These are phyloP conservation scores for Pteropus alecto DNA, from an alignment of 2,113 vertebrate genomes.

Conservation along the genomic window DNA sequence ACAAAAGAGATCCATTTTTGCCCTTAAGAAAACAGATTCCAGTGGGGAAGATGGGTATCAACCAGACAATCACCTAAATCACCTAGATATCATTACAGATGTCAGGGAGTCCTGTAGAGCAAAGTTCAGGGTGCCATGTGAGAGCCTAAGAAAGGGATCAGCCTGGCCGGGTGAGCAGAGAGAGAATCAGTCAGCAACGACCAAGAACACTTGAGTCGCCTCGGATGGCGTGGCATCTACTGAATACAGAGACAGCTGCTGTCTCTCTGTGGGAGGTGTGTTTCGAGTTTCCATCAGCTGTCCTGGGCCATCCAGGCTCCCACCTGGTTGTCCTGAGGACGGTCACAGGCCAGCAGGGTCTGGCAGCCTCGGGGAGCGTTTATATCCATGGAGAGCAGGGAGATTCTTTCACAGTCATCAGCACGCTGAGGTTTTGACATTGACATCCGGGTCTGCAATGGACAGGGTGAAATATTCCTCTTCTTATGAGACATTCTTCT, in stretches of 20 bases:
- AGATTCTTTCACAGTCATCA: neutral
- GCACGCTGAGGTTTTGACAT: neutral
- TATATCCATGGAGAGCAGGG: neutral
- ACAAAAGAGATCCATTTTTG: neutral
- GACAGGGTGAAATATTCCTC: neutral
- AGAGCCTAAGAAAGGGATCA: neutral
- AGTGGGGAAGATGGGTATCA: neutral
- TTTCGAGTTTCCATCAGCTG: neutral
- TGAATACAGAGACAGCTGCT: neutral
- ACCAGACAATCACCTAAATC: neutral
- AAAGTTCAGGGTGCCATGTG: neutral
- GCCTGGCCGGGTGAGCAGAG: neutral
- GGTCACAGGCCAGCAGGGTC: neutral
- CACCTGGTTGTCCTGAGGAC: neutral
- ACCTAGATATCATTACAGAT: neutral
- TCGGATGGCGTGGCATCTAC: accelerated
- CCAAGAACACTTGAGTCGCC: neutral
- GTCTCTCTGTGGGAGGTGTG: neutral
- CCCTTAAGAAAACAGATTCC: neutral
- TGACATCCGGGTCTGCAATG: neutral
- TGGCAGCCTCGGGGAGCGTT: neutral
- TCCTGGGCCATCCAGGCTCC: neutral
- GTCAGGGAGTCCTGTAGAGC: neutral
- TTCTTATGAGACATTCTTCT: neutral
- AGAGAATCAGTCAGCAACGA: neutral